phyloP scores from a whole-genome alignment of 2,797 vertebrate genomes.

The Xiphophorus birchmanni region DNA sequence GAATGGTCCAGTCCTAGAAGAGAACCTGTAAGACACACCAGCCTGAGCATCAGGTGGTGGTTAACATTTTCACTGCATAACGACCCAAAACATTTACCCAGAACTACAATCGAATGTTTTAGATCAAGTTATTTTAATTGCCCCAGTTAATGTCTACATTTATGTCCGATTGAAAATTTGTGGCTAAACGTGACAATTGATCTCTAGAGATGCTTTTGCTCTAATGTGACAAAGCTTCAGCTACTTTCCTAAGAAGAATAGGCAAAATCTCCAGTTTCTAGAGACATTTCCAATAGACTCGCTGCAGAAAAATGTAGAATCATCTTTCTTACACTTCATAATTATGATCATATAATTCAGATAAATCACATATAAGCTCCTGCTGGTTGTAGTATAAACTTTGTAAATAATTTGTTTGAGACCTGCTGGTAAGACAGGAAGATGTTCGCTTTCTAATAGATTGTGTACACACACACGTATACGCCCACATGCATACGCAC shows the following conservation, averaged over 20 bases:
- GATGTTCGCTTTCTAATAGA: not conserved
- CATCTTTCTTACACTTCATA: not conserved
- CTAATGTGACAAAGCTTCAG: not conserved
- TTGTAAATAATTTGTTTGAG: not conserved
- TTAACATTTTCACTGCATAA: not conserved
- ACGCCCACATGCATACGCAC: slow-evolving; percentile 15
- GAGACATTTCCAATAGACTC: not conserved
- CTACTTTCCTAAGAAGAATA: not conserved
- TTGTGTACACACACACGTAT: not conserved
- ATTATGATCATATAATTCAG: not conserved
- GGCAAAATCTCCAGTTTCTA: not conserved
- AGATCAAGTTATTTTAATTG: not conserved
- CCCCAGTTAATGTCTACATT: not conserved
- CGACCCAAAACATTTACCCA: not conserved
- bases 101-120: not conserved
- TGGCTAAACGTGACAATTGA: not conserved
- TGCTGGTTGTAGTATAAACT: not conserved
- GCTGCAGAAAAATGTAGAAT: not conserved
- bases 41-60: not conserved
- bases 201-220: not conserved
- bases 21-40: not conserved
- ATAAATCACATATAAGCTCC: not conserved
- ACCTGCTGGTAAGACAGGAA: not conserved
- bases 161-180: not conserved
- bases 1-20: not conserved